Percentiles rank a stretch among this genome's conserved stretches.
phyloP scores from a whole-genome alignment of 2,113 vertebrate genomes.

The Ciconia maguari region DNA sequence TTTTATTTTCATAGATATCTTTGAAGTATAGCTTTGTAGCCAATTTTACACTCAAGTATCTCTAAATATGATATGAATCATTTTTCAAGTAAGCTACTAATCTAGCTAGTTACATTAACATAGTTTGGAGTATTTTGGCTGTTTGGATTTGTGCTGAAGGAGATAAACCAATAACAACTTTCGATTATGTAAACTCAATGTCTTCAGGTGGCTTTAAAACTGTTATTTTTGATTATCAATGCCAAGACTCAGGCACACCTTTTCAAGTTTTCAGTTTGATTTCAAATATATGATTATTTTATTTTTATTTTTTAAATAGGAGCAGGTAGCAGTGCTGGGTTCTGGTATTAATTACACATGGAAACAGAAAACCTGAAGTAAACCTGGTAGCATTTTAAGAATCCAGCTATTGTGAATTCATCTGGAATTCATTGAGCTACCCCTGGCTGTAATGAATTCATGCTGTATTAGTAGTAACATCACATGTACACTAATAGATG shows the following conservation, averaged over 20 bases:
- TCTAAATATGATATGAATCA: neutral
- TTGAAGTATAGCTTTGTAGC: neutral
- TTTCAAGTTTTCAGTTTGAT: neutral
- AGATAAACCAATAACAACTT: neutral
- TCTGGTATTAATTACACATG: slow-evolving; percentile 51
- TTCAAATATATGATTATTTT: neutral
- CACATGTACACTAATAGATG: slow-evolving; percentile 46
- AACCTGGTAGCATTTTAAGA: slow-evolving; percentile 65
- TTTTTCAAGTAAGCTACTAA: neutral
- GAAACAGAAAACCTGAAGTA: slow-evolving; percentile 56
- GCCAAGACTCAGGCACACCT: neutral
- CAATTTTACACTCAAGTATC: neutral
- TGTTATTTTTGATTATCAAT: neutral
- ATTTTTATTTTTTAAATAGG: neutral
- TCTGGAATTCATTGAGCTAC: slow-evolving; percentile 63
- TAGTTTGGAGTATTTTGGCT: neutral
- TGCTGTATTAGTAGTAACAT: slow-evolving; percentile 54
- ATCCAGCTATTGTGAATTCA: slow-evolving; percentile 47
- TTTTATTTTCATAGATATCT: neutral
- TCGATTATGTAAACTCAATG: neutral
- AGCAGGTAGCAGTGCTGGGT: slow-evolving; percentile 18
- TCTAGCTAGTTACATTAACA: neutral
- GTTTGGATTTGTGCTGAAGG: neutral
- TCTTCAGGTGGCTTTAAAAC: neutral
- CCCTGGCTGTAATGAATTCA: slow-evolving; percentile 50